phyloP scores from a whole-genome alignment of 2,797 vertebrate species.

The Macrochelys suwanniensis region DNA sequence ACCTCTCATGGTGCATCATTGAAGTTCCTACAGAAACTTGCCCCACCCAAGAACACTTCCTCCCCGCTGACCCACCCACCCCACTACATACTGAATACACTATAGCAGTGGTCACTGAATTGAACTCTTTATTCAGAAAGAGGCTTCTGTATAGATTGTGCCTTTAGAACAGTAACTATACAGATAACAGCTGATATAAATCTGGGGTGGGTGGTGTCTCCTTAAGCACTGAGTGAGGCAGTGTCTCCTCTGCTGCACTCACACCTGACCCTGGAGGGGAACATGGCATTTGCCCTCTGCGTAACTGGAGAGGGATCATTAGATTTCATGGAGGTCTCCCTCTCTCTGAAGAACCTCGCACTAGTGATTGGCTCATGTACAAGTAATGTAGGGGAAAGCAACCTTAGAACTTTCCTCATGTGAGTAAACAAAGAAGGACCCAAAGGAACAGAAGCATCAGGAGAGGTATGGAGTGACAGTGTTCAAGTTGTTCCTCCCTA shows the following conservation, averaged over 20 bases:
- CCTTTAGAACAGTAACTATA: neutral
- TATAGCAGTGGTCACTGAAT: neutral
- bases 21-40: neutral
- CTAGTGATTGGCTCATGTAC: neutral
- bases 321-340: neutral
- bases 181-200: rapidly evolving
- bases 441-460: neutral
- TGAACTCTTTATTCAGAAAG: conserved; percentile 65
- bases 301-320: neutral
- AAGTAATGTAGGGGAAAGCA: neutral
- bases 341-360: neutral
- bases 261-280: neutral
- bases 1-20: neutral
- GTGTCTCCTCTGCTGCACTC: neutral
- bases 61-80: rapidly evolving
- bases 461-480: neutral
- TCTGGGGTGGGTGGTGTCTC: neutral
- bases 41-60: neutral
- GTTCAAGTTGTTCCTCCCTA: neutral
- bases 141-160: neutral
- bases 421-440: neutral
- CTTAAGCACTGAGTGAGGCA: neutral
- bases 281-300: neutral
- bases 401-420: neutral
- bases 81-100: rapidly evolving